Percentiles rank a stretch among this genome's conserved stretches.
These are phyloP conservation scores for Huso huso DNA, from an alignment of 2,797 vertebrate genomes.

Conservation along the genomic window DNA sequence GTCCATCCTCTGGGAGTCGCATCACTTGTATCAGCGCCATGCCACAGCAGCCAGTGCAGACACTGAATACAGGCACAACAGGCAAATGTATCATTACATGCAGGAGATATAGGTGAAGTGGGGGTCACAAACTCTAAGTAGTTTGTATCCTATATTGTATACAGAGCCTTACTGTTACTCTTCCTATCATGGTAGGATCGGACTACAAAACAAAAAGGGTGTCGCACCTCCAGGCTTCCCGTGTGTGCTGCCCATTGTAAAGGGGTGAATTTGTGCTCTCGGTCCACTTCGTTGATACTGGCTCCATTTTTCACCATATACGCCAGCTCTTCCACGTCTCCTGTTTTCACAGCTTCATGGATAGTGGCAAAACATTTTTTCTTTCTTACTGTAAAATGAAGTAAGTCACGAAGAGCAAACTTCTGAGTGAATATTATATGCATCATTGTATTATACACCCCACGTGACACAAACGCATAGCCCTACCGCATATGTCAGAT, in stretches of 20 bases:
- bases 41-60: constrained; percentile 69
- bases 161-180: no score
- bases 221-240: constrained; percentile 66
- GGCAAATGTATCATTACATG: neutral
- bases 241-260: constrained; percentile 64
- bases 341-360: constrained; percentile 55
- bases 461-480: no score
- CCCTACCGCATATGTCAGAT: no score
- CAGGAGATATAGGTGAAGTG: no score
- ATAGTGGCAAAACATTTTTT: constrained; percentile 25
- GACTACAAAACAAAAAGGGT: neutral
- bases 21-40: constrained; percentile 43
- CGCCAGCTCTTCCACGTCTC: constrained; percentile 53
- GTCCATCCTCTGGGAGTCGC: constrained; percentile 54
- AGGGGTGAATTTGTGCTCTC: constrained; percentile 54
- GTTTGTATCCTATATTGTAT: neutral
- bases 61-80: constrained; percentile 40
- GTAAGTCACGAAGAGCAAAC: no score
- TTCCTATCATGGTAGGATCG: neutral
- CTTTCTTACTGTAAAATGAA: no score
- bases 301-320: constrained; percentile 43
- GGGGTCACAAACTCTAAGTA: no score
- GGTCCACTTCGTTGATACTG: constrained; percentile 55
- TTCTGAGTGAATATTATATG: no score
- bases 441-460: no score